Percentiles rank a stretch among this genome's conserved stretches.
These are phyloP conservation scores for Drosophila paucipuncta DNA, from an alignment of 2,888 invertebrate genomes.

Conservation along the genomic window DNA sequence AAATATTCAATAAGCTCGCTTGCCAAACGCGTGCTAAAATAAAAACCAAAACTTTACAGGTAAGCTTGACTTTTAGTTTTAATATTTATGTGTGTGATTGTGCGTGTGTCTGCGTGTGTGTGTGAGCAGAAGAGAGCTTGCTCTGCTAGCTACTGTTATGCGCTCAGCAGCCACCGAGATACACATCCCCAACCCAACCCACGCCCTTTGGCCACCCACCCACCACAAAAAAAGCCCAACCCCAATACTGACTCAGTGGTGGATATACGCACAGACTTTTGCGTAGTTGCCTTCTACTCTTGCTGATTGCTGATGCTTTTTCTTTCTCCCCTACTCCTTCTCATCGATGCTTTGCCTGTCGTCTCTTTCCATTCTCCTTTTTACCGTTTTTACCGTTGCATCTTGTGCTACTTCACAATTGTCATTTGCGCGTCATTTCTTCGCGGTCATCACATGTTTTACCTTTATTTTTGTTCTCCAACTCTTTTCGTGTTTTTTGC, in stretches of 20 bases:
- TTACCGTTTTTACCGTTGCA: conserved; percentile 49
- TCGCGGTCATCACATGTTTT: conserved; percentile 63
- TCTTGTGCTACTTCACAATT: conserved; percentile 73
- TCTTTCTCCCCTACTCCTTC: conserved; percentile 5
- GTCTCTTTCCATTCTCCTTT: conserved; percentile 33
- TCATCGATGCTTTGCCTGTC: conserved; percentile 16
- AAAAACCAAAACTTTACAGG: conserved; percentile 57
- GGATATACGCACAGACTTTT: conserved; percentile 74
- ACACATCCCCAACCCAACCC: conserved; percentile 27
- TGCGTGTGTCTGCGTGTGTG: conserved; percentile 32
- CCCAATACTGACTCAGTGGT: conserved; percentile 48
- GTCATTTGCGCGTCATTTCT: conserved; percentile 73
- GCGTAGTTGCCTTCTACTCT: conserved; percentile 54
- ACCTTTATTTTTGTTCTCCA: conserved; percentile 26
- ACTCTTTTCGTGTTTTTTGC: conserved; percentile 31
- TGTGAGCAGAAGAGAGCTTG: conserved; percentile 48
- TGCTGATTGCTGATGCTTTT: conserved; percentile 35
- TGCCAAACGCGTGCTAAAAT: conserved; percentile 65
- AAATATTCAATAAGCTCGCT: conserved; percentile 69
- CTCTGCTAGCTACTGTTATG: conserved; percentile 31
- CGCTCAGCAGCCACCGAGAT: conserved; percentile 39
- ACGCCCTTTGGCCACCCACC: conserved; percentile 38
- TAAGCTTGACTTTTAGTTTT: conserved; percentile 68
- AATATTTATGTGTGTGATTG: conserved; percentile 7
- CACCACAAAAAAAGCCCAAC: conserved; percentile 25